phyloP scores from a whole-genome alignment of 2,797 vertebrate species.

The Darevskia nairensis region DNA sequence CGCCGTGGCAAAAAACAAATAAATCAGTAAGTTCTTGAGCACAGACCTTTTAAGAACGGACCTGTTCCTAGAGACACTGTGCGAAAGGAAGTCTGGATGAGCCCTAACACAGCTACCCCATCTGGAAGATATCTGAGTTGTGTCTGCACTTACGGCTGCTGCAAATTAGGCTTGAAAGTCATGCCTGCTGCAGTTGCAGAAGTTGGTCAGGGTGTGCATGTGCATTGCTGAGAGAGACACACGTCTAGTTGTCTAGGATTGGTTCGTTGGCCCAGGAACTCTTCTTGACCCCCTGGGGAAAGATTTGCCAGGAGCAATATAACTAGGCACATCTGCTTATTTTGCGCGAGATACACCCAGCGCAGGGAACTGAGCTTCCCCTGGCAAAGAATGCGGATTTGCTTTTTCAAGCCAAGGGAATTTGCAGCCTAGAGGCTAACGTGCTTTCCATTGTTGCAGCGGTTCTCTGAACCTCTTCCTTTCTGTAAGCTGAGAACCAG shows the following conservation, averaged over 20 bases:
- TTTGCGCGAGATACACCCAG: background rate
- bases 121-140: background rate
- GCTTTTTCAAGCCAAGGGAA: background rate
- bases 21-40: too few relatives aligned
- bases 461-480: background rate
- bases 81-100: too few relatives aligned
- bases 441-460: slow-evolving; percentile 1
- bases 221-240: background rate
- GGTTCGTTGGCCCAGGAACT: background rate
- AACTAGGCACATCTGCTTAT: background rate
- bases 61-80: too few relatives aligned
- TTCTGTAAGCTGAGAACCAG: background rate
- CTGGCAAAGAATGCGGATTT: background rate
- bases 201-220: background rate
- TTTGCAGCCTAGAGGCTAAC: background rate
- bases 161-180: background rate
- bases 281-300: background rate
- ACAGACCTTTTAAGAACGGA: too few relatives aligned
- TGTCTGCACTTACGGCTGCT: background rate
- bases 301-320: background rate
- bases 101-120: background rate
- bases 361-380: background rate
- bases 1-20: too few relatives aligned
- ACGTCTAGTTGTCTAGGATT: background rate
- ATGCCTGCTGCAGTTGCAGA: background rate